These are phyloP conservation scores for Adrianichthys oophorus DNA, from an alignment of 2,797 vertebrate genomes.

Conservation along the genomic window DNA sequence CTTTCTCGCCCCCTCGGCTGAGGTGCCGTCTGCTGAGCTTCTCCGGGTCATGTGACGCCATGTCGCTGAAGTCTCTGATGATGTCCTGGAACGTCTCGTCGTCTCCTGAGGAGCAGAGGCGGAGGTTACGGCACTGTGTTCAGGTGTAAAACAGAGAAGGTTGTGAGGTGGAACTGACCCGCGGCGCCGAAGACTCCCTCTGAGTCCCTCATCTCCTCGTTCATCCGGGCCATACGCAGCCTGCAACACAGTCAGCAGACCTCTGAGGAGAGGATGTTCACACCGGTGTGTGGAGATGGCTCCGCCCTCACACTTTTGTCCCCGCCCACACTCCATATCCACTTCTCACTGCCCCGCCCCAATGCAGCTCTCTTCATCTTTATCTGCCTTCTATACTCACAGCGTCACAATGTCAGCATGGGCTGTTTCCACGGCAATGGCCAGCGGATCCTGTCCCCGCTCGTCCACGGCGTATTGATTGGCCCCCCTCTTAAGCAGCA, in stretches of 20 bases:
- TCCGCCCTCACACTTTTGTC: neutral
- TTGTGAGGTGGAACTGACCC: conserved; percentile 47
- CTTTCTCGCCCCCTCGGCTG: conserved; percentile 30
- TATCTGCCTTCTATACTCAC: conserved; percentile 54
- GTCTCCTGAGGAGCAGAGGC: conserved; percentile 61
- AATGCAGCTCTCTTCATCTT: too few relatives aligned
- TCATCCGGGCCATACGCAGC: conserved; percentile 81
- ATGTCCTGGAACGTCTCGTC: conserved; percentile 83
- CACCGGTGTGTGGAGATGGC: too few relatives aligned
- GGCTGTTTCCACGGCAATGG: conserved; percentile 77
- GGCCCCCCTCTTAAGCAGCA: conserved; percentile 80
- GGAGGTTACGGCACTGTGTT: neutral
- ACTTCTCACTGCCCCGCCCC: too few relatives aligned
- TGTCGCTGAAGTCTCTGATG: conserved; percentile 80
- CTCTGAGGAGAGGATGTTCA: too few relatives aligned
- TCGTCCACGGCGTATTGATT: conserved; percentile 83
- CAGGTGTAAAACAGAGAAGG: neutral
- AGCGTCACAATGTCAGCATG: conserved; percentile 82
- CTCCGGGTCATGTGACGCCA: conserved; percentile 80
- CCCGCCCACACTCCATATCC: too few relatives aligned
- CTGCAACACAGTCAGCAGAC: conserved; percentile 41
- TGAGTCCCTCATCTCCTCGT: conserved; percentile 83
- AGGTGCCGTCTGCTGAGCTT: conserved; percentile 66
- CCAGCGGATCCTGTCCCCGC: conserved; percentile 75
- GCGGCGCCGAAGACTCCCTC: conserved; percentile 73